Conservation (phyloP, 64 coral and sea anemone genomes). For the Dendrophyllia cribrosa region DNA sequence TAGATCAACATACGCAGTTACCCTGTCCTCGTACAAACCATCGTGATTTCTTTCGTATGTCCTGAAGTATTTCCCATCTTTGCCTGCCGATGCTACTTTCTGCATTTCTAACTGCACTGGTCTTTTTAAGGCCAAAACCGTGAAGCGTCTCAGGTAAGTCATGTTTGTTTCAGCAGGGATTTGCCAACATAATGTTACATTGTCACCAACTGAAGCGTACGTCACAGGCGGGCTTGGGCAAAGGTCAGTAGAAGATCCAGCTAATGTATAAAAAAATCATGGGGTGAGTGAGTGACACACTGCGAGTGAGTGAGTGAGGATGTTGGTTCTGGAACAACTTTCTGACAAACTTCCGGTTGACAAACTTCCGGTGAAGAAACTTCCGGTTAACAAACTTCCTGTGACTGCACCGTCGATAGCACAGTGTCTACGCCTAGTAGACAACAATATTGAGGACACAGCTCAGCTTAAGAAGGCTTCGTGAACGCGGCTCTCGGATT, state of each 20-base stretch:
- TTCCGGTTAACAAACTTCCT: too few relatives aligned
- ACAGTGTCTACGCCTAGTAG: too few relatives aligned
- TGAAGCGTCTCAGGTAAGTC: background rate
- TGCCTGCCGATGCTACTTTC: background rate
- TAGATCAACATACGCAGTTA: background rate
- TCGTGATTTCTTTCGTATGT: background rate
- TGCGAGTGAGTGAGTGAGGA: background rate
- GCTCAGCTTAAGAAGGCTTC: too few relatives aligned
- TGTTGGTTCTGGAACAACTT: too few relatives aligned
- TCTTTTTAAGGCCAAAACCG: constrained; percentile 4
- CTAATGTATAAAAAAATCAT: background rate
- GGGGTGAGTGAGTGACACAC: too few relatives aligned
- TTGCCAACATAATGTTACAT: constrained; percentile 26
- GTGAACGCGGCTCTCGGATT: too few relatives aligned
- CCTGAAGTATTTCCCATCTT: background rate
- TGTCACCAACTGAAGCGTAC: background rate
- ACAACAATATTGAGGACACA: too few relatives aligned
- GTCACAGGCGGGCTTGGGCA: constrained; percentile 3
- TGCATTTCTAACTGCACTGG: background rate
- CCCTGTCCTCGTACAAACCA: background rate
- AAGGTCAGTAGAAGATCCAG: background rate
- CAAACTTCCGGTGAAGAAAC: too few relatives aligned
- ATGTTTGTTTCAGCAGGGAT: background rate
- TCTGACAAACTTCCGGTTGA: too few relatives aligned
- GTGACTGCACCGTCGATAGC: too few relatives aligned